Base-by-base conservation (phyloP, 2,888 invertebrate species). In the Eumacrocentrus americanus region DNA sequence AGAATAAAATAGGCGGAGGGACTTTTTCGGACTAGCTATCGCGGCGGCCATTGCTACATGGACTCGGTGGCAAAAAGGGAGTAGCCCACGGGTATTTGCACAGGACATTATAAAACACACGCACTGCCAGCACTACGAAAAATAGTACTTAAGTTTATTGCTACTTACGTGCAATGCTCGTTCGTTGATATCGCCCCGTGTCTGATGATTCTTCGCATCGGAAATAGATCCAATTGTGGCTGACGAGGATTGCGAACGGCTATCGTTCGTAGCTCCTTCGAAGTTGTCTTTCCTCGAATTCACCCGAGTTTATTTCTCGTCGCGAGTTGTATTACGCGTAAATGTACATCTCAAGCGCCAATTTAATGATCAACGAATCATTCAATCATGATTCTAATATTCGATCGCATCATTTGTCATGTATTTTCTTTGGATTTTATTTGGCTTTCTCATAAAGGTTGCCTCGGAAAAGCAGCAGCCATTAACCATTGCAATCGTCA, bases 401-500 rank as follows among this genome's bases (percentile, higher is more conserved):
- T 84, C 82, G 83, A 84, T 82, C 38, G 83, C 83, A 81, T 84
- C 85, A 85, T 85, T 78, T 81, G 82, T 84, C 85, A 85, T 85
- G 79, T 81, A 82, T 84, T 85, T 83, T 82, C 83, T 84, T 81
- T 84, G 84, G 72, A 76, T 73, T 70, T 69, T 67, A 73, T 70
- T 70, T 68, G 65, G 70, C 71, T 71, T 68, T 72, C 69, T 72
- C 74, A 72, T 75, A 68, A 70, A 67, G 66, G 44, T 68, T 70
- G 42, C 67, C 68, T 70, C 68, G 67, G 70, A 65, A 71, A 71
- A 70, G 68, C 69, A 70, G 72, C 70, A 72, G 74, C 75, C 72
- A 75, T 75, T 74, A 69, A 72, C 66, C 67, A 61, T 63, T 63
- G 42, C 34, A 63, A 61, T 60, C 65, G 64, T 68, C 65, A 62